Base-by-base conservation (phyloP, 2,888 invertebrate genomes). In the Hydrotaea cyrtoneurina region DNA sequence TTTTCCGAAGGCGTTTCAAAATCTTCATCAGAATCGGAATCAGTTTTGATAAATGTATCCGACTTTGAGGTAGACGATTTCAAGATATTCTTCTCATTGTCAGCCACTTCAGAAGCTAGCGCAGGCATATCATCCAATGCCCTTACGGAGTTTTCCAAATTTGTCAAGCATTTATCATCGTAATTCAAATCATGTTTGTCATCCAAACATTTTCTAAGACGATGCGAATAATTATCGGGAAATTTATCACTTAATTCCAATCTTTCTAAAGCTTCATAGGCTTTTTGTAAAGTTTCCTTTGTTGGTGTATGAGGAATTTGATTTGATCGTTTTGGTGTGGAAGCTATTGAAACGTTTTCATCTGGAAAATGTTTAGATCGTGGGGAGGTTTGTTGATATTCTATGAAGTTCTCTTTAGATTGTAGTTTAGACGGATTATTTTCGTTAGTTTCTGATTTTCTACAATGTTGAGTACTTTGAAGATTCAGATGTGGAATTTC, bases 1-100 rank as follows among this genome's bases (percentile, higher is more conserved):
- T 43, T 21, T 43, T 66, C 66, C 1, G 69, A 46, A 15, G 69
- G 69, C 13, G 69, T 69, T 31, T 17, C 15, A n/a, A 69, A 69
- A 13, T 43, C 43, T 0, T 46, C 69, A 2, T 69, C 69, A 8
- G 69, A 17, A 23, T 46, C 69, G 13, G 43, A 21, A 31, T 69
- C 69, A 0, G 69, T 46, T 69, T 69, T 69, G 1, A 69, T 23
- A 19, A 46, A 69, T 19, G 69, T 69, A 5, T 69, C 69, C 1
- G 69, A 13, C 21, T 4, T 69, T 3, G 69, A 69, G 15, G 15
- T 69, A 15, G 46, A 69, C 7, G 21, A 23, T 69, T 46, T 43
- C 0, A 69, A 17, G 23, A 15, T 23, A 23, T 46, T 69, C 7
- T 69, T 15, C 19, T 69, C 46, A 23, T 0, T 19, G 1, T 39